phyloP scores from a whole-genome alignment of 2,888 invertebrate genomes.

The Eulithis testata region DNA sequence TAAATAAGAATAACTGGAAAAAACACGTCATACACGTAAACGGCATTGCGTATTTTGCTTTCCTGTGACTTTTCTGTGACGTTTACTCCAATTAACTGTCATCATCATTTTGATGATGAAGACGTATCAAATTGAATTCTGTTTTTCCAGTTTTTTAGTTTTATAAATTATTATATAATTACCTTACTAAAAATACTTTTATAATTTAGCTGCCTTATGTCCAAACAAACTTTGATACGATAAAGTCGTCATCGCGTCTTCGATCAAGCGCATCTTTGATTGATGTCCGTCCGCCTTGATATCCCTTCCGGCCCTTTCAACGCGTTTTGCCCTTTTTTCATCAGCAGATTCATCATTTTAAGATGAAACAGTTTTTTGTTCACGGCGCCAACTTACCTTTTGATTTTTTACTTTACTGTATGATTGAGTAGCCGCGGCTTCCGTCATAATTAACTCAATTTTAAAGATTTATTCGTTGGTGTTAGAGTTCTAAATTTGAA shows the following conservation, averaged over 20 bases:
- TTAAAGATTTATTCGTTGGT: constrained; percentile 49
- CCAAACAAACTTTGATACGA: neutral
- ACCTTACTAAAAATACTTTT: neutral
- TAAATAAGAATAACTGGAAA: no score
- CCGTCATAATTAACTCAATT: constrained; percentile 61
- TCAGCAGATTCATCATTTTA: constrained; percentile 64
- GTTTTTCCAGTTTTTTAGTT: no score
- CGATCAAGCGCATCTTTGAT: constrained; percentile 49
- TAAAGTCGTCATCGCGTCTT: constrained; percentile 23
- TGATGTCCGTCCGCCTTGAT: constrained; percentile 54
- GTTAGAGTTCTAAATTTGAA: constrained; percentile 39
- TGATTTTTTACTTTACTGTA: constrained; percentile 46
- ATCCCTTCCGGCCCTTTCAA: constrained; percentile 65
- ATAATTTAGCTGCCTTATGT: neutral
- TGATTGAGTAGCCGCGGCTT: constrained; percentile 67
- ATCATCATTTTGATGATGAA: no score
- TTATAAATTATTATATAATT: no score
- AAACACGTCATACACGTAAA: no score
- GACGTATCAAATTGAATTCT: no score
- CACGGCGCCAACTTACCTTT: constrained; percentile 59
- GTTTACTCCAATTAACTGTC: no score
- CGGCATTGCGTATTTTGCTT: no score
- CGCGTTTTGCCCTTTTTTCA: constrained; percentile 59
- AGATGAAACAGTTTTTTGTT: constrained; percentile 73
- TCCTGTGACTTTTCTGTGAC: no score